phyloP scores from a whole-genome alignment of 2,113 vertebrate genomes.

The Corythaixoides concolor region DNA sequence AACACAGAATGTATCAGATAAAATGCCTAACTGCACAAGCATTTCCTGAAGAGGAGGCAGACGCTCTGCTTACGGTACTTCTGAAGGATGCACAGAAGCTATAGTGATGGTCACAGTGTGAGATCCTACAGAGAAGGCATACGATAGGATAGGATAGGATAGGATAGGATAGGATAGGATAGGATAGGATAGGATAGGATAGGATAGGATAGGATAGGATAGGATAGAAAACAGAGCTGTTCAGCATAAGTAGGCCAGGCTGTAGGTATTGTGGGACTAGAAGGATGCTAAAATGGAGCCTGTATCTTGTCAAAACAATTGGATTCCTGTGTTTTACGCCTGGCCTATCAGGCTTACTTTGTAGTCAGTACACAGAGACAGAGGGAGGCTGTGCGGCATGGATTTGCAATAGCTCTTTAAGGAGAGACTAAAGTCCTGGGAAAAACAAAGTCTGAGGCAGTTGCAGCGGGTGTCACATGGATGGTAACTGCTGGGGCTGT shows the following conservation, averaged over 20 bases:
- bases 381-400: neutral
- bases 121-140: neutral
- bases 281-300: neutral
- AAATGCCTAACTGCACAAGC: neutral
- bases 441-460: neutral
- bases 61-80: neutral
- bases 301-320: neutral
- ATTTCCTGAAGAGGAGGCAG: neutral
- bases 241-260: neutral
- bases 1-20: neutral
- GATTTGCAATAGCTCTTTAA: neutral
- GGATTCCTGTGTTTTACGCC: neutral
- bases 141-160: neutral
- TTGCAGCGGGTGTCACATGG: neutral
- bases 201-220: neutral
- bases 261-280: neutral
- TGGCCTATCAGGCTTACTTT: neutral
- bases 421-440: neutral
- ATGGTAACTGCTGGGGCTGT: neutral
- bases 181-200: neutral
- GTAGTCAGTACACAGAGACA: neutral
- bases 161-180: neutral
- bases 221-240: neutral
- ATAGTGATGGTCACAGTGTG: neutral
- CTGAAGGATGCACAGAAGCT: neutral